Base-by-base conservation (phyloP, 2,888 invertebrate genomes). In the Syrphus vitripennis region DNA sequence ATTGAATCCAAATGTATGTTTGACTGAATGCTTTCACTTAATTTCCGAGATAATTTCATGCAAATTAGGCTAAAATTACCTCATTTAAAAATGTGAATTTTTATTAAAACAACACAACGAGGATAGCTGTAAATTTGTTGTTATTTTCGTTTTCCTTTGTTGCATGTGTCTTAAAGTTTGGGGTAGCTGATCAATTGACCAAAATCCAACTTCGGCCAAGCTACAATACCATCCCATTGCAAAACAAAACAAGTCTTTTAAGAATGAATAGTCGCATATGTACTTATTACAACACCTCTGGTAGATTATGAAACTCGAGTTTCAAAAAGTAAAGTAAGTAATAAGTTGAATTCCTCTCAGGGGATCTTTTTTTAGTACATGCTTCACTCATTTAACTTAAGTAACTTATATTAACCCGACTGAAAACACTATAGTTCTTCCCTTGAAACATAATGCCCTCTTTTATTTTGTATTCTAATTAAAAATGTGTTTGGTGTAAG, bases 331-430 rank as follows among this genome's bases (percentile, higher is more conserved):
- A 3, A 40, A 61, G 34, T 59, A 57, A 16, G 6, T 53, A 24
- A 7, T 12, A 26, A 53, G 1, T 2, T 61, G 29, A 63, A 16
- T 63, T 16, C 63, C 42, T 63, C 26, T n/a, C n/a, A n/a, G n/a
- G 42, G 5, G 63, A 42, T 29, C 42, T 37, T 26, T 24, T 12
- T 16, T n/a, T n/a, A n/a, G n/a, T 26, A 19, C 63, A n/a, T 63
- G 29, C 63, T 63, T 45, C 26, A 42, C 12, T 63, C 40, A 63
- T 10, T 42, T 63, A 63, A 45, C 42, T 34, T 67, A 65, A 65
- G 45, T 65, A 67, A 67, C 31, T 48, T 48, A 34, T 67, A 48
- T 67, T 67, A 48, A 67, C 65, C 48, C 65, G 7, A 67, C 65
- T 48, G 48, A 48, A 67, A 48, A 31, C 65, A 67, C 24, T 50